Percentiles rank a stretch among this genome's conserved stretches.
Evolutionary conservation across 53 echinoderm and acorn worm species (phyloP).

Genomic region (Pentamera pediparva): DNA sequence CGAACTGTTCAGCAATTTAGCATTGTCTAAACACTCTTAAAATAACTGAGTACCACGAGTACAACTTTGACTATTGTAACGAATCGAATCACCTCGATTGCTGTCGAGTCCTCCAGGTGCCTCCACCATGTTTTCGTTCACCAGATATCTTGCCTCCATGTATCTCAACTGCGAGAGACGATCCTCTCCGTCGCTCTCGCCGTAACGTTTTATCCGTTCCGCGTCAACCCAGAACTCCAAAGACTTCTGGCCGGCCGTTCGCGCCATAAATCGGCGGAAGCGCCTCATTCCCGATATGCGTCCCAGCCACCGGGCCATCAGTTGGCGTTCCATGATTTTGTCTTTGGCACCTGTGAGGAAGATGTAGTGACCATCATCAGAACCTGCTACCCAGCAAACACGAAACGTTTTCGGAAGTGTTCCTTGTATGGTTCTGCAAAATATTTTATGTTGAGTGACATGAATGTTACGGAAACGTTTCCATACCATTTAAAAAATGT

Average conservation of each 20-base stretch:
- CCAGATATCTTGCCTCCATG: conserved; percentile 81
- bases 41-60: too few species aligned
- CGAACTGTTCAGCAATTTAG: too few species aligned
- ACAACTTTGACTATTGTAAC: too few species aligned
- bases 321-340: conserved; percentile 69
- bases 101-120: too few species aligned
- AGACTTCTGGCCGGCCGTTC: conserved; percentile 64
- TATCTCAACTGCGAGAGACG: conserved; percentile 48
- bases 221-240: conserved; percentile 90
- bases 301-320: conserved; percentile 78
- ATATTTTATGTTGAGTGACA: too few species aligned
- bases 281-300: conserved; percentile 89
- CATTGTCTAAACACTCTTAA: too few species aligned
- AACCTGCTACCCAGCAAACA: too few species aligned
- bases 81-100: too few species aligned
- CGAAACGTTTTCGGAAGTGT: too few species aligned
- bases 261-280: conserved; percentile 74
- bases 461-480: too few species aligned
- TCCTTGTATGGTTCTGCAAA: not conserved
- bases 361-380: too few species aligned
- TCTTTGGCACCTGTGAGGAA: conserved; percentile 62
- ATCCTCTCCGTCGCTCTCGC: conserved; percentile 43
- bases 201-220: conserved; percentile 48
- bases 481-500: too few species aligned
- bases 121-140: conserved; percentile 31